A percentile compares a stretch with the other conserved stretches of the same genome.
Conservation (phyloP, 2,888 invertebrate genomes). For the Byasa hedistus region DNA sequence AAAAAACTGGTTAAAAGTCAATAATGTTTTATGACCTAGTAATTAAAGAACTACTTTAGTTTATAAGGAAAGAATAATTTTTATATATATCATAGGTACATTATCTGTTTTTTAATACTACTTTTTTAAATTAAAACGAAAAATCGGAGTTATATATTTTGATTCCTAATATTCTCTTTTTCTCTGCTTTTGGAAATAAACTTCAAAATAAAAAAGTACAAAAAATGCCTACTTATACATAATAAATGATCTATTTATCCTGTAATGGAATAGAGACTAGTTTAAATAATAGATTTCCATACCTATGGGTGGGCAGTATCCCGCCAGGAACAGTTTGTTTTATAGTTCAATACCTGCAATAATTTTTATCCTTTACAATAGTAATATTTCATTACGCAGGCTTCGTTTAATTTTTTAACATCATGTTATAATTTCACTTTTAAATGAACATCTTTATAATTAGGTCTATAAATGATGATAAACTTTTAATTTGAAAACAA, state of each 20-base stretch:
- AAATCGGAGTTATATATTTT: background rate
- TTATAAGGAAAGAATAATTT: background rate
- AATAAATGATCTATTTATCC: conserved; percentile 18
- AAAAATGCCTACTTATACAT: no score
- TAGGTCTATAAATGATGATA: conserved; percentile 2
- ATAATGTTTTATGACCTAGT: background rate
- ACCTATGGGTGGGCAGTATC: conserved; percentile 64
- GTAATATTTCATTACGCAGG: conserved; percentile 21
- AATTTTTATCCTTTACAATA: conserved; percentile 35
- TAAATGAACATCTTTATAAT: conserved; percentile 1
- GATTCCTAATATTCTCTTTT: no score
- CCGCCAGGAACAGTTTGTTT: conserved; percentile 52
- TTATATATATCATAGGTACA: background rate
- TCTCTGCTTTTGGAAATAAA: no score
- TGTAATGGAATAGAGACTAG: background rate
- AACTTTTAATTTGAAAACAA: conserved; percentile 7
- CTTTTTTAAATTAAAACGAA: background rate
- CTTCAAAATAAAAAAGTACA: no score
- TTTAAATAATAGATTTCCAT: conserved; percentile 48
- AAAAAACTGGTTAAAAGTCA: background rate
- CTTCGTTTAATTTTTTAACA: conserved; percentile 4
- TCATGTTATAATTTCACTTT: conserved; percentile 9
- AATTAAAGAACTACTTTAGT: background rate
- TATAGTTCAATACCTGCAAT: conserved; percentile 47
- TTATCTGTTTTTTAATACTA: background rate